Evolutionary conservation across 2,797 vertebrate species (phyloP).

Genomic region (Arremon brunneinucha): DNA sequence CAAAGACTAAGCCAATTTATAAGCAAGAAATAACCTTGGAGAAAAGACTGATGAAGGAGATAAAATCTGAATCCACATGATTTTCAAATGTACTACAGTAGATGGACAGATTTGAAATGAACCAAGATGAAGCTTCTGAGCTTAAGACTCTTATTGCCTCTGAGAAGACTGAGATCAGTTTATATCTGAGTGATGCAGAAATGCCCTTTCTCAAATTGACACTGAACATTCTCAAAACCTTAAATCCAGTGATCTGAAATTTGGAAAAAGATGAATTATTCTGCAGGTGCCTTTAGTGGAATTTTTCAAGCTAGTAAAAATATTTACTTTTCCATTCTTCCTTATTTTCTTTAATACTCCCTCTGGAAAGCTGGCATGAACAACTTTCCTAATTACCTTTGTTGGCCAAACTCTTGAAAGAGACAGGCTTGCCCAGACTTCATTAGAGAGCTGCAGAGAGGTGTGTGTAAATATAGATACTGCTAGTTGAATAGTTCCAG

Average conservation of each 20-base stretch:
- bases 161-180: neutral
- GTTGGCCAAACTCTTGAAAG: neutral
- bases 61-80: neutral
- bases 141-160: neutral
- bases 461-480: neutral
- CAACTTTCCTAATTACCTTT: neutral
- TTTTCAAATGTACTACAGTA: neutral
- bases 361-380: neutral
- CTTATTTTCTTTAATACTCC: neutral
- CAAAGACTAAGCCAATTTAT: neutral
- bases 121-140: neutral
- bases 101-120: neutral
- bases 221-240: neutral
- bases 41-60: neutral
- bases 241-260: neutral
- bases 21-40: neutral
- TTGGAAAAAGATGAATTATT: neutral
- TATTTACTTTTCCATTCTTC: neutral
- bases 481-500: neutral
- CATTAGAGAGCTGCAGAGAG: neutral
- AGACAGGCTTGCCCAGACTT: neutral
- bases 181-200: neutral
- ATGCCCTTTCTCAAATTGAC: rapidly evolving
- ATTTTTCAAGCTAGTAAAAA: neutral
- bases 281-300: neutral